Base-by-base conservation (phyloP, 2,113 vertebrate species). In the Notiomystis cincta region DNA sequence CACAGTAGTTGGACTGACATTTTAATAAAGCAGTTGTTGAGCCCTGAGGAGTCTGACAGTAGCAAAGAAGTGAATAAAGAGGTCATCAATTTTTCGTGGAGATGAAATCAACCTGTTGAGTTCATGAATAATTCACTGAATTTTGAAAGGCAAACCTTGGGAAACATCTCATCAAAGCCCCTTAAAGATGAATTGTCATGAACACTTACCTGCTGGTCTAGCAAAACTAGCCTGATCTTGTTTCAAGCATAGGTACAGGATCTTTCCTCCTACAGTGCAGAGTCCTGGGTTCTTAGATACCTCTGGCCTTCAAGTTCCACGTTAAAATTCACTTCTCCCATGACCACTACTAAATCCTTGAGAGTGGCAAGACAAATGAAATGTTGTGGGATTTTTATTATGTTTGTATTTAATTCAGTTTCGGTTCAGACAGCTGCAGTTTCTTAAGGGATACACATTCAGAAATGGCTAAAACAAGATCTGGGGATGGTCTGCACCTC, bases 121-220 rank as follows among this genome's bases (percentile, higher is more conserved):
- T 78, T 95, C 65, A 97, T 96, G 92, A 97, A 97, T 97, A 93
- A 96, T 97, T 96, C 96, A 94, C 51, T 67, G 60, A 56, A 77
- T 78, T 95, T 93, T 93, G 92, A 94, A 93, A 96, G 53, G 67
- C 14, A 94, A 89, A 96, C 82, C 85, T 70, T 92, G 47, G 96
- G 93, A 96, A 95, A 80, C 53, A 71, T 71, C 69, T 92, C 48
- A 81, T 95, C 93, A 93, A 87, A 93, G 51, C 37, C 47, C 21
- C 7, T 25, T 83, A 70, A 90, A 81, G 77, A 90, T 89, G 80
- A 93, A 81, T 60, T 92, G 95, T 79, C 96, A 89, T 61, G 88
- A 92, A 28, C 72, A 67, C 64, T 93, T 96, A 92, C 10, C 79
- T 83, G 35, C 47, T 80, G 76, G 67, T 72, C 47, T 70, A 89